Evolutionary conservation across 2,797 vertebrate species (phyloP).

Genomic region (Neosilurus hyrtlii): DNA sequence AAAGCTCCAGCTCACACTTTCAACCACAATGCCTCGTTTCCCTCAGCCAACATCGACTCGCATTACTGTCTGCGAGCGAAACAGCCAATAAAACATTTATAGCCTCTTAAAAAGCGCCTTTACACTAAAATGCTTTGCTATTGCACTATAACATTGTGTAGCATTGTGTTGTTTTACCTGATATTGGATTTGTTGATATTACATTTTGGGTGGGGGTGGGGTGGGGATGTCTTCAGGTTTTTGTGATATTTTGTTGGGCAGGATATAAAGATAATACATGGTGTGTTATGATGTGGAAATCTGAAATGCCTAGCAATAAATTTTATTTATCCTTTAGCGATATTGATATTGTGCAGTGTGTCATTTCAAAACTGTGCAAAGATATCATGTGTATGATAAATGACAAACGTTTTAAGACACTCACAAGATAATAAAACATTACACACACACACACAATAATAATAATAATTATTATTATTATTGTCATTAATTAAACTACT

Average conservation of each 20-base stretch:
- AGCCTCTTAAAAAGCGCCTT: constrained; percentile 34
- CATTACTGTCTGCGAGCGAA: constrained; percentile 30
- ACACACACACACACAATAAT: no score
- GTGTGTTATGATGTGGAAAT: no score
- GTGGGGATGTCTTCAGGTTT: not conserved
- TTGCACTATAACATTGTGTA: not conserved
- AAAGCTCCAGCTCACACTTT: constrained; percentile 24
- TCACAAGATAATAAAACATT: not conserved
- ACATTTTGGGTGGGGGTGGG: not conserved
- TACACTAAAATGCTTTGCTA: constrained; percentile 21
- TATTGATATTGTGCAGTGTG: not conserved
- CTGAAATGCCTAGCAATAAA: not conserved
- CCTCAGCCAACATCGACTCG: constrained; percentile 20
- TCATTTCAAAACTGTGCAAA: not conserved
- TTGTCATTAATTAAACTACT: no score
- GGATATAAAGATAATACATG: not conserved
- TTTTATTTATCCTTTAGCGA: not conserved
- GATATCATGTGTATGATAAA: not conserved
- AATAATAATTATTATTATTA: no score
- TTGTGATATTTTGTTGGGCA: not conserved
- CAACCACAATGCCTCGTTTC: constrained; percentile 25
- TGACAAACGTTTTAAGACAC: not conserved
- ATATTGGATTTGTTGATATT: constrained; percentile 6
- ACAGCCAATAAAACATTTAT: constrained; percentile 47
- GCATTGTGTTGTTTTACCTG: not conserved